Evolutionary conservation across 2,888 invertebrate species (phyloP).

Genomic region (Dysmachus trigonus): DNA sequence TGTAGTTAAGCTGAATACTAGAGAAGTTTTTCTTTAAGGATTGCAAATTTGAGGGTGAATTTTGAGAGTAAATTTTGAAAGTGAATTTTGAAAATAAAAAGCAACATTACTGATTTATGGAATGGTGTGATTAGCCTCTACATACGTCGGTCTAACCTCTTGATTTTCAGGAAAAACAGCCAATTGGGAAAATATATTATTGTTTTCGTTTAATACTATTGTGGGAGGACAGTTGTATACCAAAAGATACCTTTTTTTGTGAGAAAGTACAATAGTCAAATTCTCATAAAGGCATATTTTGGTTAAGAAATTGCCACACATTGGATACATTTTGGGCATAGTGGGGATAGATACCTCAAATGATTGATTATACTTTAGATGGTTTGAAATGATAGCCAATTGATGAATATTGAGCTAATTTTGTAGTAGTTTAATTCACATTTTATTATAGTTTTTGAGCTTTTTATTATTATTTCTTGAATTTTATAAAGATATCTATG

Average conservation of each 20-base stretch:
- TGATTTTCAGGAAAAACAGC: not conserved
- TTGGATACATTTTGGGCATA: not conserved
- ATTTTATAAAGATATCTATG: not conserved
- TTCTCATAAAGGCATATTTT: not conserved
- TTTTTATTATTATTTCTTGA: not conserved
- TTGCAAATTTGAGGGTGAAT: not conserved
- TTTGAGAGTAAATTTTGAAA: not conserved
- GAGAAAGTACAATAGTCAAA: not conserved
- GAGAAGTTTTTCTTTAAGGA: not conserved
- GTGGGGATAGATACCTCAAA: not conserved
- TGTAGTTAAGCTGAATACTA: not conserved
- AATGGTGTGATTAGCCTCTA: not conserved
- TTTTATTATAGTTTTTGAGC: no score
- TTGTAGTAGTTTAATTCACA: not conserved
- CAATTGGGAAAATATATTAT: not conserved
- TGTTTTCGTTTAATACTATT: not conserved
- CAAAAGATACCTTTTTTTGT: not conserved
- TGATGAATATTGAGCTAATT: not conserved
- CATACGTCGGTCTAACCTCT: not conserved
- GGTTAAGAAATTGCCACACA: not conserved
- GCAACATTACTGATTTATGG: not conserved
- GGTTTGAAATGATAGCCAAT: not conserved
- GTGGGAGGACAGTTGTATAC: not conserved
- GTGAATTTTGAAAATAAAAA: not conserved
- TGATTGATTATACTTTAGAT: not conserved